These are phyloP conservation scores for Rapana venosa DNA, from an alignment of 2,888 invertebrate species.

Conservation along the genomic window DNA sequence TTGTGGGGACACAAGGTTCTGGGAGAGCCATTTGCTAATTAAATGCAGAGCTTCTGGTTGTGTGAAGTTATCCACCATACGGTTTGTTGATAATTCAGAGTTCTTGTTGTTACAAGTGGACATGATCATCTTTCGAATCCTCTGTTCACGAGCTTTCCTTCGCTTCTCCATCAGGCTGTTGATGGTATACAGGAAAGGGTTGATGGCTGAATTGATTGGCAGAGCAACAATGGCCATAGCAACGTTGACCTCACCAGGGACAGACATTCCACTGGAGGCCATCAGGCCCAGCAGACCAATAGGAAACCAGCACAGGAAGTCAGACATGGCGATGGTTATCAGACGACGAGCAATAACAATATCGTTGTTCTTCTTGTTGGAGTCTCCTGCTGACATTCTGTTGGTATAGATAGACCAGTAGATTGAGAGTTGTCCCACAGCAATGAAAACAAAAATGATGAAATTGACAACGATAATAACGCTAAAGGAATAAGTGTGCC, in stretches of 20 bases:
- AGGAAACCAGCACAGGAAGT: constrained; percentile 40
- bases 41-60: neutral
- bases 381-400: neutral
- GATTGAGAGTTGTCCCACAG: neutral
- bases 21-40: constrained; percentile 5
- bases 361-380: constrained; percentile 1
- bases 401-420: neutral
- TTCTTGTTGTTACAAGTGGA: neutral
- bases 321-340: constrained; percentile 19
- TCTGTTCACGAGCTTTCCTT: neutral
- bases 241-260: constrained; percentile 25
- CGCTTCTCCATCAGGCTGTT: constrained; percentile 25
- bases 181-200: constrained; percentile 41
- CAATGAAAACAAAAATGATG: neutral
- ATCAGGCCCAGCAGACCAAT: constrained; percentile 36
- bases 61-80: neutral
- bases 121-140: neutral
- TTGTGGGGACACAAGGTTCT: neutral
- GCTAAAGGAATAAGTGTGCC: neutral
- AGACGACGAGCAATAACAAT: constrained; percentile 32
- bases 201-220: constrained; percentile 40
- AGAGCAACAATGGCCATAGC: constrained; percentile 34
- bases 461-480: neutral
- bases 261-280: constrained; percentile 21
- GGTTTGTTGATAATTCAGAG: neutral